phyloP scores from a whole-genome alignment of 2,113 vertebrate genomes.

The Dryoscopus gambensis region DNA sequence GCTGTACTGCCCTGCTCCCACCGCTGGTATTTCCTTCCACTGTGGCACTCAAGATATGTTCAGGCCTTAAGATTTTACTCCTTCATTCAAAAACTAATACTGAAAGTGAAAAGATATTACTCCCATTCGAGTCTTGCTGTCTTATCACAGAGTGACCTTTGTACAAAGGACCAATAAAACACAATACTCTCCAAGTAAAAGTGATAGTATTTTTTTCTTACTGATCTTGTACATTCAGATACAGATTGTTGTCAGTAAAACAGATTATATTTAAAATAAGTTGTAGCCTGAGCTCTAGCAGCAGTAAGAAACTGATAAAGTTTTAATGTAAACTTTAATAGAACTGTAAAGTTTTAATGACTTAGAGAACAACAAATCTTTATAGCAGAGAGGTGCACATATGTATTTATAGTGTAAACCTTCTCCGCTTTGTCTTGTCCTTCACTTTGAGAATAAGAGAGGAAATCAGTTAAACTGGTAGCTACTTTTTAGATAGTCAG shows the following conservation, averaged over 20 bases:
- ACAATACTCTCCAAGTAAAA: conserved; percentile 67
- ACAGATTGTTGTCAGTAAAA: not conserved
- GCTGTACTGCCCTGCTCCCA: not conserved
- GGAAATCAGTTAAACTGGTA: not conserved
- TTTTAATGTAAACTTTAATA: too few relatives aligned
- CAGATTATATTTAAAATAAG: not conserved
- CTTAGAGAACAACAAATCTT: not conserved
- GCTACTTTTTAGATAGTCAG: not conserved
- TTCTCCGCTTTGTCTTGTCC: not conserved
- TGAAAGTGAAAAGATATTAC: not conserved
- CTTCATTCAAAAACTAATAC: not conserved
- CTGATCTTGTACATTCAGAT: not conserved
- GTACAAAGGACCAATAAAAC: not conserved
- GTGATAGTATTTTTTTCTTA: conserved; percentile 33
- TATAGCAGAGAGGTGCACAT: not conserved
- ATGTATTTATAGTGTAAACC: not conserved
- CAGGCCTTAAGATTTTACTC: not conserved
- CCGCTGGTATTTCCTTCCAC: not conserved
- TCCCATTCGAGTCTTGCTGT: not conserved
- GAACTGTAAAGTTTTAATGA: not conserved
- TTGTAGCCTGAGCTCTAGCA: not conserved
- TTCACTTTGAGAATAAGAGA: not conserved
- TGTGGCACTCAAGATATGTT: not conserved
- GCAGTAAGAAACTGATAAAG: not conserved
- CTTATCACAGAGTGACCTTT: not conserved